These are phyloP conservation scores for Spilarctia lutea DNA, from an alignment of 2,888 invertebrate species.

Conservation along the genomic window DNA sequence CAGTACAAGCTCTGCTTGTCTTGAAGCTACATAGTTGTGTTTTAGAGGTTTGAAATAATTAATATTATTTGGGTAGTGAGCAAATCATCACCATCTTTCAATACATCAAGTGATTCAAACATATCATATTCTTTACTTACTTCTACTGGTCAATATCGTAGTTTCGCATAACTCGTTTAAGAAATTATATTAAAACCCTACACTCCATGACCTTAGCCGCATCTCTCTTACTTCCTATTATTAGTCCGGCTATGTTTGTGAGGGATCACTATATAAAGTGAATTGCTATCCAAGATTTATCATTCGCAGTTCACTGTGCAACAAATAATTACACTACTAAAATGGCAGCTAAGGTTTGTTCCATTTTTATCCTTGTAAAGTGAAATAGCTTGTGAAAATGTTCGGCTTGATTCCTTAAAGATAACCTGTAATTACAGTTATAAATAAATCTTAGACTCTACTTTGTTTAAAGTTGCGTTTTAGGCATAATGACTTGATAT, in stretches of 20 bases:
- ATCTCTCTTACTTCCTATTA: slow-evolving; percentile 83
- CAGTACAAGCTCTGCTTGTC: too few relatives aligned
- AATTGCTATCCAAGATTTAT: slow-evolving; percentile 67
- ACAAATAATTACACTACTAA: slow-evolving; percentile 73
- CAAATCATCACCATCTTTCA: too few relatives aligned
- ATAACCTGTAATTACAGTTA: too few relatives aligned
- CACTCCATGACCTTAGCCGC: slow-evolving; percentile 72
- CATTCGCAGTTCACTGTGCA: slow-evolving; percentile 83
- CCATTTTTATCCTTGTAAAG: slow-evolving; percentile 11
- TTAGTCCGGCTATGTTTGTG: slow-evolving; percentile 72
- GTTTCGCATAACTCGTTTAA: slow-evolving; percentile 74
- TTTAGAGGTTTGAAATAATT: too few relatives aligned
- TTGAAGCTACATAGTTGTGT: too few relatives aligned
- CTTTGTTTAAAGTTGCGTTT: too few relatives aligned
- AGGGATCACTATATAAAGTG: slow-evolving; percentile 73
- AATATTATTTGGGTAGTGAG: too few relatives aligned
- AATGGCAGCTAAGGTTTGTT: slow-evolving; percentile 78
- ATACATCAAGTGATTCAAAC: background rate
- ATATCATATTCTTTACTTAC: background rate
- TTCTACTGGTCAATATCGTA: background rate
- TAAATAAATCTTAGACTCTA: too few relatives aligned
- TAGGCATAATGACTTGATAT: too few relatives aligned
- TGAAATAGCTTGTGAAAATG: slow-evolving; percentile 8
- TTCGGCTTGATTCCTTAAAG: background rate
- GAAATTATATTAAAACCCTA: slow-evolving; percentile 75